Evolutionary conservation across 2,888 invertebrate genomes (phyloP).

Genomic region (Stenchaetothrips biformis): DNA sequence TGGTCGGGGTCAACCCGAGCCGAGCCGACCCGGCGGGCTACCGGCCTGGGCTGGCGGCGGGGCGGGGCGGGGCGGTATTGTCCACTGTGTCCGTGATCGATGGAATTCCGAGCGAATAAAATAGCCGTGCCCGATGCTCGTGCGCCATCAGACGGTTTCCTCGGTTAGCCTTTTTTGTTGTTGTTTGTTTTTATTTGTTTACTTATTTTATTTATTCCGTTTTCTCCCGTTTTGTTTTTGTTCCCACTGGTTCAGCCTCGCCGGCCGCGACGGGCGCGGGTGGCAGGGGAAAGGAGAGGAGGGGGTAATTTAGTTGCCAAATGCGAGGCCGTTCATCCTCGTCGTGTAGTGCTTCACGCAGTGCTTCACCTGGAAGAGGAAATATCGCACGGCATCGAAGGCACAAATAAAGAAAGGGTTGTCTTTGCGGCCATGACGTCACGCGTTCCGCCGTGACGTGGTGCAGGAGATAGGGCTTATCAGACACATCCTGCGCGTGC

Average conservation of each 20-base stretch:
- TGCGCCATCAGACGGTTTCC: too few relatives aligned
- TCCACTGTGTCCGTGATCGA: neutral
- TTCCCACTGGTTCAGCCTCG: slow-evolving; percentile 50
- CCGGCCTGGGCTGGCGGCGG: neutral
- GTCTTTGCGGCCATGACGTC: too few relatives aligned
- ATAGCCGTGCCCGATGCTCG: neutral
- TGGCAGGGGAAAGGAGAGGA: neutral
- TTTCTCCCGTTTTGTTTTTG: slow-evolving; percentile 28
- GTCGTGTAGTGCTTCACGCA: too few relatives aligned
- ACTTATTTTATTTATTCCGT: too few relatives aligned
- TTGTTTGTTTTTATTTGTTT: too few relatives aligned
- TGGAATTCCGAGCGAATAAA: slow-evolving; percentile 21
- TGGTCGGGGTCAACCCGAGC: neutral
- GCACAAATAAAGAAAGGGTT: too few relatives aligned
- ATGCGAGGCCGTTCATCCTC: neutral
- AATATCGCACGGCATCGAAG: too few relatives aligned
- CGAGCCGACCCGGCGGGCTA: neutral
- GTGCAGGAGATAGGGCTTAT: too few relatives aligned
- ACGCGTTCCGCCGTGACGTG: too few relatives aligned
- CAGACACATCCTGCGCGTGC: too few relatives aligned
- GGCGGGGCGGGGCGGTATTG: neutral
- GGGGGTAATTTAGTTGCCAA: neutral
- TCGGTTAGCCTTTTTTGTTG: too few relatives aligned
- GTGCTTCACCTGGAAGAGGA: too few relatives aligned
- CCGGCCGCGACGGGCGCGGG: slow-evolving; percentile 38